A percentile compares a stretch with the other conserved stretches of the same genome.
Conservation (phyloP, 2,888 invertebrate genomes). For the Atethmia centrago region DNA sequence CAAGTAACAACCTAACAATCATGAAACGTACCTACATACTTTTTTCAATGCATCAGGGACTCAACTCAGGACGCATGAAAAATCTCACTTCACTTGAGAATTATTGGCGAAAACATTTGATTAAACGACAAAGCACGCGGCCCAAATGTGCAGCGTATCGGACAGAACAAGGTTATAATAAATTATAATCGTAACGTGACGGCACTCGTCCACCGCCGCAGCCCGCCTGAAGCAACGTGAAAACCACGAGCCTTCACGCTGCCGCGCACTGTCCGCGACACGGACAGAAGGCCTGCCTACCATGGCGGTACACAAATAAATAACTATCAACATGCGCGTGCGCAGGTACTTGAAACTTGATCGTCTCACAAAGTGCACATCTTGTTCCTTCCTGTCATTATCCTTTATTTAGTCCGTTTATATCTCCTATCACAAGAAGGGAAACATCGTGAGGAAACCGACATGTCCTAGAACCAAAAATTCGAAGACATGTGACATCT, state of each 20-base stretch:
- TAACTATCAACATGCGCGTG: neutral
- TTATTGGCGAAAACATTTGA: slow-evolving; percentile 48
- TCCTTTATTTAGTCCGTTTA: no score
- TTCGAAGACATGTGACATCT: no score
- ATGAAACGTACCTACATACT: neutral
- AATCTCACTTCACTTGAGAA: slow-evolving; percentile 25
- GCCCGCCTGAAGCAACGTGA: slow-evolving; percentile 64
- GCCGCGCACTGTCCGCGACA: slow-evolving; percentile 43
- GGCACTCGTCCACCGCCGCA: slow-evolving; percentile 21
- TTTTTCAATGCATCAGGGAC: neutral
- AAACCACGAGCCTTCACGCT: slow-evolving; percentile 77
- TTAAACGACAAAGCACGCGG: slow-evolving; percentile 43
- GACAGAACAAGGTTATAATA: slow-evolving; percentile 65
- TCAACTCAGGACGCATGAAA: slow-evolving; percentile 27
- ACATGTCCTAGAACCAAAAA: no score
- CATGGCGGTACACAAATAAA: neutral
- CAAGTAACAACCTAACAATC: neutral
- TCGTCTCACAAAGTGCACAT: neutral
- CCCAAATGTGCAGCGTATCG: slow-evolving; percentile 68
- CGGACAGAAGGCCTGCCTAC: slow-evolving; percentile 11
- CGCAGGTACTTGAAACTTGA: neutral
- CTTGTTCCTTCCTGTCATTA: no score
- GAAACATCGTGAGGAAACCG: no score
- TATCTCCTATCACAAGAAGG: neutral
- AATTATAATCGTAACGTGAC: slow-evolving; percentile 40